These are phyloP conservation scores for Atopsyche davidsoni DNA, from an alignment of 1,140 invertebrate species.

Conservation along the genomic window DNA sequence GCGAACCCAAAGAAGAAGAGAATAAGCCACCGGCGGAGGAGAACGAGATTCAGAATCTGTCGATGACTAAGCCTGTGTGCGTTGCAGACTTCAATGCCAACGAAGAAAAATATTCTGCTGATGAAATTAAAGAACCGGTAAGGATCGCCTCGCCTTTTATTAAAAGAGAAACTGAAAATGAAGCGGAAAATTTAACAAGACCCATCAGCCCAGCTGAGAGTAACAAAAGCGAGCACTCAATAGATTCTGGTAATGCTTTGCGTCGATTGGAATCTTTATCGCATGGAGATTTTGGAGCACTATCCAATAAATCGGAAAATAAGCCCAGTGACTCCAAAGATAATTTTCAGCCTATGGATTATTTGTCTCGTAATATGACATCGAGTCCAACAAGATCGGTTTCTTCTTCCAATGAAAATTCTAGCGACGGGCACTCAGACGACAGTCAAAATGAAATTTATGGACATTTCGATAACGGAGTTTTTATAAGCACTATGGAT, in stretches of 20 bases:
- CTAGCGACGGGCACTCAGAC: slow-evolving; percentile 48
- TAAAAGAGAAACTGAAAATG: slow-evolving; percentile 35
- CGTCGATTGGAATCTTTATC: slow-evolving; percentile 75
- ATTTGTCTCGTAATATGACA: slow-evolving; percentile 34
- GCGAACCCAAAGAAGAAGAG: slow-evolving; percentile 35
- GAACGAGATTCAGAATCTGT: slow-evolving; percentile 21
- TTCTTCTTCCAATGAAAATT: slow-evolving; percentile 52
- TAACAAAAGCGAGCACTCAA: slow-evolving; percentile 17
- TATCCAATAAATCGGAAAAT: slow-evolving; percentile 37
- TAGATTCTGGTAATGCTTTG: slow-evolving; percentile 56
- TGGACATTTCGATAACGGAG: slow-evolving; percentile 66
- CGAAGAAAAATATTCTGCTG: slow-evolving; percentile 20
- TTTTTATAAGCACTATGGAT: slow-evolving; percentile 66
- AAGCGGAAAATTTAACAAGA: slow-evolving; percentile 34
- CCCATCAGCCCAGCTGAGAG: slow-evolving; percentile 21
- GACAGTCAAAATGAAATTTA: slow-evolving; percentile 56
- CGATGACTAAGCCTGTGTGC: slow-evolving; percentile 7
- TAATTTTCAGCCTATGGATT: slow-evolving; percentile 37
- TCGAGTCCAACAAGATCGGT: slow-evolving; percentile 39
- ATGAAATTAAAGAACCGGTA: slow-evolving; percentile 24
- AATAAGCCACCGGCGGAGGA: slow-evolving; percentile 33
- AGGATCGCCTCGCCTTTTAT: slow-evolving; percentile 31
- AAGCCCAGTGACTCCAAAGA: slow-evolving; percentile 6
- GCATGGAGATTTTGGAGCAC: slow-evolving; percentile 64
- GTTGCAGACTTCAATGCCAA: slow-evolving; percentile 18